Evolutionary conservation across 2,113 vertebrate species (phyloP).

Genomic region (Otis tarda): DNA sequence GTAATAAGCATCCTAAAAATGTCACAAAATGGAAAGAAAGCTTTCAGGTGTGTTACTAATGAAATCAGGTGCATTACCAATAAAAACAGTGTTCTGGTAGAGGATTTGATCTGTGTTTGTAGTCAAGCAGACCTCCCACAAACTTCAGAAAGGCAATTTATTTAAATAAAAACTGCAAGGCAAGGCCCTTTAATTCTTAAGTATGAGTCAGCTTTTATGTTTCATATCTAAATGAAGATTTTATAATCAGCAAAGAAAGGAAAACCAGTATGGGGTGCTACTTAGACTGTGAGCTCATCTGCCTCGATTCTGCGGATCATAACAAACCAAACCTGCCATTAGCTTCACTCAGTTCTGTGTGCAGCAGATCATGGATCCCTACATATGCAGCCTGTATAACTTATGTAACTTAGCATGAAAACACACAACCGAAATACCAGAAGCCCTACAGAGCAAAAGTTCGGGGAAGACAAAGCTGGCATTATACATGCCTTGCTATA

Average conservation of each 20-base stretch:
- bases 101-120: background rate
- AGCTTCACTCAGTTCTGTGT: background rate
- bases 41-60: background rate
- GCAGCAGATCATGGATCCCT: background rate
- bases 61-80: background rate
- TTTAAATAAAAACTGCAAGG: background rate
- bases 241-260: background rate
- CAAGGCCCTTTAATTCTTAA: constrained; percentile 27
- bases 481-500: background rate
- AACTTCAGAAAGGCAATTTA: constrained; percentile 19
- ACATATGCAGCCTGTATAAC: background rate
- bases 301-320: background rate
- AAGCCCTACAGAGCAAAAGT: background rate
- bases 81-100: background rate
- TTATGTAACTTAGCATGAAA: constrained; percentile 38
- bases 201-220: constrained; percentile 64
- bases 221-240: constrained; percentile 2
- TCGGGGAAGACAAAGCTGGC: background rate
- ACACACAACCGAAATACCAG: background rate
- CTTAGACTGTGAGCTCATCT: background rate
- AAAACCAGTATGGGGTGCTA: background rate
- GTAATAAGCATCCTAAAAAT: background rate
- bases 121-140: background rate
- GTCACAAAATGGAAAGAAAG: background rate
- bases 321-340: background rate